Base-by-base conservation (phyloP, 2,797 vertebrate genomes). In the Chanos chanos region DNA sequence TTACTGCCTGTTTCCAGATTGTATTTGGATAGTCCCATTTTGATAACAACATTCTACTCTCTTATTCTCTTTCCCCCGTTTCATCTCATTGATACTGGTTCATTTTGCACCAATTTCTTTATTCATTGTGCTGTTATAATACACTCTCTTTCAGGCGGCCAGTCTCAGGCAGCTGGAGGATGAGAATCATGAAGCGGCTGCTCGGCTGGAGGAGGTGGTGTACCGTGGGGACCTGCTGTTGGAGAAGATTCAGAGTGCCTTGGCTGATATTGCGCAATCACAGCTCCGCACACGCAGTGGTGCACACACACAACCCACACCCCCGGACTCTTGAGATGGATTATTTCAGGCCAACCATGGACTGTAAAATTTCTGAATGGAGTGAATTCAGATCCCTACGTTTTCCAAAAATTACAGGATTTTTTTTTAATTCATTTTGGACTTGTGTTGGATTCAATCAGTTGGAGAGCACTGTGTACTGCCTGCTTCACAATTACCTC, bases 201-300 rank as follows among this genome's bases (percentile, higher is more conserved):
- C 90, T 0, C 93, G 93, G 3, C 87, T 98, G 60, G 95, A 96
- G 70, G 94, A 97, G 52, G 94, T 97, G 2, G 96, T 99, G 48
- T 93, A 87, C 70, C 89, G 93, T 0, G 96, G 96, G 2, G 94
- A 97, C 36, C 69, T 94, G 86, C 88, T 99, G 60, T 85, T 99
- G 75, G 96, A 98, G 65, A 98, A 97, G 87, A 97, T 99, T 43
- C 96, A 98, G 77, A 94, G 92, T 0, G 96, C 96, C 0, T 80
- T 99, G 64, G 96, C 96, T 0, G 96, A 98, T 55, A 99, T 99
- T 0, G 96, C 96, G 0, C 96, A 99, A 76, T 98, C 95, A 0
- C 96, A 98, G 70, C 89, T 99, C 49, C 92, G 95, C 77, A 98
- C 96, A 0, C 86, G 96, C 28, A 98, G 95, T 1, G 86, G 91